Conservation (phyloP, 2,113 vertebrate genomes). For the Chauna torquata region DNA sequence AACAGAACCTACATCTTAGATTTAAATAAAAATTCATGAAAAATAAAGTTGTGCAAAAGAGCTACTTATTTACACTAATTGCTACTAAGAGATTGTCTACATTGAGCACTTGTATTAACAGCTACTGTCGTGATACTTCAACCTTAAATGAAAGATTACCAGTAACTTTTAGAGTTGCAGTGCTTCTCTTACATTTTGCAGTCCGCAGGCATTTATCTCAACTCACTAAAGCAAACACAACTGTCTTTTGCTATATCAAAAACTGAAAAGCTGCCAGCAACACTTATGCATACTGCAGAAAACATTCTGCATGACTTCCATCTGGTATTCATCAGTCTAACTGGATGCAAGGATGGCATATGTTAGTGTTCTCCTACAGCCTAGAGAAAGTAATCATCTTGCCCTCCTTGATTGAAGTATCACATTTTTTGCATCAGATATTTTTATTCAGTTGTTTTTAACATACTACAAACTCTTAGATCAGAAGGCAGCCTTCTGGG, state of each 20-base stretch:
- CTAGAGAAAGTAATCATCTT: slow-evolving; percentile 35
- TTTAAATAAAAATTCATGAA: not conserved
- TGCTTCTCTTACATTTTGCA: slow-evolving; percentile 15
- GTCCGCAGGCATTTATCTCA: slow-evolving; percentile 50
- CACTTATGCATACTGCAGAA: slow-evolving; percentile 53
- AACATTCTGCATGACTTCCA: slow-evolving; percentile 74
- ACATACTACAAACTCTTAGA: not conserved
- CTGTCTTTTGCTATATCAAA: slow-evolving; percentile 38
- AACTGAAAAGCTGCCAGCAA: slow-evolving; percentile 58
- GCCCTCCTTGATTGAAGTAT: slow-evolving; percentile 3
- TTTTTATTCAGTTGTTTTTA: not conserved
- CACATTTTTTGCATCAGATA: not conserved
- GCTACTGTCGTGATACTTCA: not conserved
- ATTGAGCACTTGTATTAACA: not conserved
- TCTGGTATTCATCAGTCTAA: slow-evolving; percentile 77
- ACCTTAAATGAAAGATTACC: not conserved
- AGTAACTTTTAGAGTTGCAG: not conserved
- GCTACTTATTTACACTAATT: not conserved
- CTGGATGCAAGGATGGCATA: slow-evolving; percentile 76
- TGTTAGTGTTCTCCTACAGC: slow-evolving; percentile 61
- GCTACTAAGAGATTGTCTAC: not conserved
- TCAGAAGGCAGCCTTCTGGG: not conserved
- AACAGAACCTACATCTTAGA: not conserved
- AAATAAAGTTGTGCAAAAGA: not conserved
- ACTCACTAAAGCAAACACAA: slow-evolving; percentile 39